Percentiles rank a stretch among this genome's conserved stretches.
phyloP scores from a whole-genome alignment of 2,113 vertebrate genomes.

The Stercorarius parasiticus region DNA sequence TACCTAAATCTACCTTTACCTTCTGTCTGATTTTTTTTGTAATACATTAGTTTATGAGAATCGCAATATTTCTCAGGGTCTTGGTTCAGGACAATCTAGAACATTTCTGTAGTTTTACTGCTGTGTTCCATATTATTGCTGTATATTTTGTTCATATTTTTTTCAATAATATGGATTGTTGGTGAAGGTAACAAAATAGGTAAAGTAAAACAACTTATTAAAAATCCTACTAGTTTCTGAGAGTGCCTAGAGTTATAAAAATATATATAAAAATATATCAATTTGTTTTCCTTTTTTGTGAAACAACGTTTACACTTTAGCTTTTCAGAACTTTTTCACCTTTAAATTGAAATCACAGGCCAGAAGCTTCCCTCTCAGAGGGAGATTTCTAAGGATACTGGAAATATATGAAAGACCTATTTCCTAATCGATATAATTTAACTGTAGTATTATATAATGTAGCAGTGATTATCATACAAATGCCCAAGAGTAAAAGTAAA shows the following conservation, averaged over 20 bases:
- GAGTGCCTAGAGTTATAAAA: neutral
- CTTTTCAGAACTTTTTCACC: neutral
- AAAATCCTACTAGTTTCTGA: neutral
- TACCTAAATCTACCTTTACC: neutral
- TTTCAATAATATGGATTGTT: neutral
- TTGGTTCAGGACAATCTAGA: neutral
- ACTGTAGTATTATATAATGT: neutral
- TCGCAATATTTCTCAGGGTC: neutral
- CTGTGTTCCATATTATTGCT: neutral
- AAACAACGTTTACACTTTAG: neutral
- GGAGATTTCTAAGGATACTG: neutral
- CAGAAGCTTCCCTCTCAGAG: neutral
- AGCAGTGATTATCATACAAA: neutral
- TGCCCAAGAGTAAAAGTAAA: neutral
- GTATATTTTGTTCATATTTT: neutral
- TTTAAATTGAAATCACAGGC: neutral
- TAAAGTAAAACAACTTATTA: neutral
- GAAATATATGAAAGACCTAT: neutral
- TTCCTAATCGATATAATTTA: neutral
- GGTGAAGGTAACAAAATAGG: neutral
- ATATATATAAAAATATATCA: neutral
- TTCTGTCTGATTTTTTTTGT: neutral
- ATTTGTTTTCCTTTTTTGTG: neutral
- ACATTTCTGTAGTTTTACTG: neutral
- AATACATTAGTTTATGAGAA: neutral